These are phyloP conservation scores for Trissonchulus sp. DNA, from an alignment of 2,888 invertebrate species.

Conservation along the genomic window DNA sequence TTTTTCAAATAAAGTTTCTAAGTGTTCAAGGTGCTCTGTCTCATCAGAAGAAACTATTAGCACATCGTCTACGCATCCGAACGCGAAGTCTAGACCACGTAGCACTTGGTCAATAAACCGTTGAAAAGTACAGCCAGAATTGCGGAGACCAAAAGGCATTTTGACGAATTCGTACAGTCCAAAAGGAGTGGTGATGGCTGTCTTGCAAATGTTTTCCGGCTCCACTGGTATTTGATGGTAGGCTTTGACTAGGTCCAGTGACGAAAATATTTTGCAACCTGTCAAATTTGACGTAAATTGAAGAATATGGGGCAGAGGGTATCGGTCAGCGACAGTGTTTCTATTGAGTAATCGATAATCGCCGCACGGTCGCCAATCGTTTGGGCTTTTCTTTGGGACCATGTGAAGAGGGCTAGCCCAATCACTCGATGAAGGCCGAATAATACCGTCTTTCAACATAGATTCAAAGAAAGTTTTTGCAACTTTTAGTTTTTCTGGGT, in stretches of 20 bases:
- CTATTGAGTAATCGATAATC: conserved; percentile 18
- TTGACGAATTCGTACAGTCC: conserved; percentile 7
- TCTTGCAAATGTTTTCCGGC: conserved; percentile 25
- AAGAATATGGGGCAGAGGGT: conserved; percentile 18
- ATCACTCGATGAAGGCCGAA: conserved; percentile 21
- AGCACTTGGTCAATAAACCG: conserved; percentile 12
- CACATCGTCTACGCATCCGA: background rate
- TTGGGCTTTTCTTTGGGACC: conserved; percentile 20
- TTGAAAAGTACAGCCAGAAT: background rate
- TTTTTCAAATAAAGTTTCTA: background rate
- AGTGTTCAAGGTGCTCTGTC: no score
- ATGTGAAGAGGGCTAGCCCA: conserved; percentile 20
- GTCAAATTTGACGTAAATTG: conserved; percentile 19
- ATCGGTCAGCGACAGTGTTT: conserved; percentile 19
- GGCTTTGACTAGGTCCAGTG: no score
- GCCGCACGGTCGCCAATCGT: conserved; percentile 26
- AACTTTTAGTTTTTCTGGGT: conserved; percentile 24
- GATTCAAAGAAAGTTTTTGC: conserved; percentile 19
- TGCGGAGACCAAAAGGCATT: conserved; percentile 19
- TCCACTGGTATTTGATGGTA: conserved; percentile 24
- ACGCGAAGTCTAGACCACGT: conserved; percentile 2
- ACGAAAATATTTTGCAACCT: conserved; percentile 17
- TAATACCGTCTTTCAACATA: conserved; percentile 22
- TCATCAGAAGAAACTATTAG: background rate
- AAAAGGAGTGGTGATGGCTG: conserved; percentile 24